phyloP scores from a whole-genome alignment of 2,797 vertebrate species.

The Iguana delicatissima region DNA sequence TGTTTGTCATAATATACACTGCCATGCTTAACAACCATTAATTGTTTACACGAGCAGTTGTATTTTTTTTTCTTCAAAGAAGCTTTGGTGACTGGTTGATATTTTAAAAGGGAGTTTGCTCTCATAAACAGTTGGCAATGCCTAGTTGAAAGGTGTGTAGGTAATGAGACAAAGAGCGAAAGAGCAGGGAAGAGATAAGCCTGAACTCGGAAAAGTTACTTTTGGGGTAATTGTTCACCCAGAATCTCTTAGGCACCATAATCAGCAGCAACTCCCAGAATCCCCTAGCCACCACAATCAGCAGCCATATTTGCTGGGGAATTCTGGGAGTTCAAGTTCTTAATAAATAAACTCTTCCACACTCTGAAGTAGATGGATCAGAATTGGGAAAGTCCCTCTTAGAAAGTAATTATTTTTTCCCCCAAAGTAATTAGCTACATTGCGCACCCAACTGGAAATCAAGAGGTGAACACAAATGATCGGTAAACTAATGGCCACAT shows the following conservation, averaged over 20 bases:
- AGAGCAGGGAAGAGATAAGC: background rate
- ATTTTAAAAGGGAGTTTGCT: conserved; percentile 78
- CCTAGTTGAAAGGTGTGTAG: background rate
- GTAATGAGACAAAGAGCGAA: background rate
- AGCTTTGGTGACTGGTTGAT: conserved; percentile 83
- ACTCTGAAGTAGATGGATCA: no score
- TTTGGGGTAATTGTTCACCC: background rate
- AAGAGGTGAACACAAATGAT: no score
- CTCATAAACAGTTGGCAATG: conserved; percentile 34
- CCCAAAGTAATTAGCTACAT: no score
- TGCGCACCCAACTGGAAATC: no score
- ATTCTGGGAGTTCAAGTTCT: background rate
- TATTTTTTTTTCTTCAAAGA: conserved; percentile 83
- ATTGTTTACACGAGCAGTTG: conserved; percentile 90
- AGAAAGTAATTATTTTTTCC: no score
- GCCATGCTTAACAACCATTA: conserved; percentile 94
- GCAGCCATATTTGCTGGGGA: background rate
- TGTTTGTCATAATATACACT: conserved; percentile 99
- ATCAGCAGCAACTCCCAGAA: background rate
- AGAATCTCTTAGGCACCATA: background rate
- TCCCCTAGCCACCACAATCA: background rate
- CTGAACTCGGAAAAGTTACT: background rate
- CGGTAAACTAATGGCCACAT: no score
- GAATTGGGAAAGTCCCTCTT: no score
- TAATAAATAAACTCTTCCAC: background rate